Evolutionary conservation across 2,888 invertebrate species (phyloP).

Genomic region (Coelopa pilipes): DNA sequence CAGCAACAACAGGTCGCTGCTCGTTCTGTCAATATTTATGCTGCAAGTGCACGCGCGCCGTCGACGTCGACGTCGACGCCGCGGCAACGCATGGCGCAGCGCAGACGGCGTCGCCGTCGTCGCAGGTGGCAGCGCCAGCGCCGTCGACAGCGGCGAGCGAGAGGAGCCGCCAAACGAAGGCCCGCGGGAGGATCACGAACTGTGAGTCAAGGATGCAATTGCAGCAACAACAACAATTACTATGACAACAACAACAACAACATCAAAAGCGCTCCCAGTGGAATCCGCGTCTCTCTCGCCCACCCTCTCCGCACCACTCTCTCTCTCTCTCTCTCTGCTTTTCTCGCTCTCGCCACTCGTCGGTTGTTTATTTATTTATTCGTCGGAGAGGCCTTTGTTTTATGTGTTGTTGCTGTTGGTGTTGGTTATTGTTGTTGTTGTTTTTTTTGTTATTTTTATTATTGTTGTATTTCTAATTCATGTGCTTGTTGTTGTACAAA

Average conservation of each 20-base stretch:
- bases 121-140: too few species aligned
- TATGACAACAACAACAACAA: too few species aligned
- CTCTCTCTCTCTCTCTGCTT: too few species aligned
- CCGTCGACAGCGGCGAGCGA: not conserved
- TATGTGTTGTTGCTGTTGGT: not conserved
- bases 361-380: conserved; percentile 10
- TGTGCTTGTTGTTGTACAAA: too few species aligned
- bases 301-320: too few species aligned
- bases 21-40: conserved; percentile 43
- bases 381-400: not conserved
- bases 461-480: too few species aligned
- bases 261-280: not conserved
- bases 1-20: conserved; percentile 23
- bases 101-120: too few species aligned
- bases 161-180: too few species aligned
- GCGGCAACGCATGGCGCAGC: conserved; percentile 1
- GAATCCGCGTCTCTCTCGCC: not conserved
- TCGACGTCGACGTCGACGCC: not conserved
- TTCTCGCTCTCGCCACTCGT: not conserved
- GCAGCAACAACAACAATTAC: not conserved
- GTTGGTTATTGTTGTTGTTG: not conserved
- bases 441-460: not conserved
- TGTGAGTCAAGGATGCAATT: not conserved
- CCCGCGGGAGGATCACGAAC: too few species aligned
- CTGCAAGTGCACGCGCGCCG: conserved; percentile 39